Evolutionary conservation across 2,797 vertebrate species (phyloP), one percentile per base, ranked within the genome.

Genomic region (Chaunax sp.): DNA sequence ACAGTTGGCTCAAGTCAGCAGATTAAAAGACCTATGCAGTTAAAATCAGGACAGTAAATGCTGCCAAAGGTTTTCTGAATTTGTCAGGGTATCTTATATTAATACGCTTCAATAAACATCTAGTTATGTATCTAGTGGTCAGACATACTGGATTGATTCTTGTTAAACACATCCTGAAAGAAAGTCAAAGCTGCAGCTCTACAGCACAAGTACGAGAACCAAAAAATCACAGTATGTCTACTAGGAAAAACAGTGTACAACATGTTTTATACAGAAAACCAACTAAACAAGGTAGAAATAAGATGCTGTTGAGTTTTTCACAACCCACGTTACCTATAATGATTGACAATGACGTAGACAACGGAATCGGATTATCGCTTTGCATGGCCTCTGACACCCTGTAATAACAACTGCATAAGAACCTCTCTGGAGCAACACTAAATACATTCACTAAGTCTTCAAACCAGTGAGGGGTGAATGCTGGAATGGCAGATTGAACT

Each of bases 1-100:
- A 77, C 16, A 19, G 6, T 20, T 80, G 87, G 87, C 86, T 91
- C 87, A 89, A 77, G 33, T 80, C 52, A 75, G 71, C 69, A 83
- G 69, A 57, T 70, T 19, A 69, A 69, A 78, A 30, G 38, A 12
- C 41, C 19, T 23, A 60, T 58, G 13, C 8, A 55, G 20, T 72
- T 63, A 1, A 73, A 47, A 72, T 72, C 3, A 19, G 28, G 12
- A 61, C 47, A 63, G 64, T 58, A 56, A 56, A 69, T 43, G 28
- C 41, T 66, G 19, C 33, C 43, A 4, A 25, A 35, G 12, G 9
- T 52, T 66, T 63, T 75, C 11, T 44, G 50, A 77, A 30, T 35
- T 26, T 40, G 33, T 18, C 37, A 18, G 3, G 11, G 11, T 37
- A 30, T 71, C 23, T 51, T 40, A 60, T 53, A 33, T 54, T 51